Base-by-base conservation (phyloP, 2,797 vertebrate genomes). In the Rousettus madagascariensis region DNA sequence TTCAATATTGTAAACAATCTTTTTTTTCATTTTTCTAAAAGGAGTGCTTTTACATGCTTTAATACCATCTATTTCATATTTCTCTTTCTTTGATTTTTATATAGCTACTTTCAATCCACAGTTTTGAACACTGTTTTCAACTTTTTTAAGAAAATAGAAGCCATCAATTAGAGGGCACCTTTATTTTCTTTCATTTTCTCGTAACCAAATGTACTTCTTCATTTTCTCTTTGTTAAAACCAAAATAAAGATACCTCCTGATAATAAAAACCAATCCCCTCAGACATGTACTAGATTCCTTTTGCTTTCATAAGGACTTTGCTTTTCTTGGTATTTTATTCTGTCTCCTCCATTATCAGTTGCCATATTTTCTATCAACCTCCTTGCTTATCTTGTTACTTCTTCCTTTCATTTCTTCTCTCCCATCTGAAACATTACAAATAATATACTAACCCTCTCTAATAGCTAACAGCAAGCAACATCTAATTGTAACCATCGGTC, bases 151-250 rank as follows among this genome's bases (percentile, higher is more conserved):
- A 82, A 71, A 88, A 78, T 33, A 30, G 43, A 93, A 66, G 16
- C 26, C 2, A 74, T 78, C 2, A 13, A 17, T 26, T 80, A 69
- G 24, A 86, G 43, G 88, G 57, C 9, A 68, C 16, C 20, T 77
- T 77, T n/a, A 88, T 94, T 65, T 82, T 80, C 36, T 78, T 77
- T 72, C 28, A 88, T 95, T 59, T 82, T 80, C 41, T 82, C 69
- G 16, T 46, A 82, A 75, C 3, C 8, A 83, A 78, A 38, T 41
- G 10, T 24, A 75, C 16, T 41, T 84, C 19, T 46, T 75, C 10
- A 30, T 43, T 59, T 49, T 65, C 59, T 88, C 77, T 19, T 13
- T 38, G 4, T 77, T 86, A 74, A 0, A 72, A 72, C 65, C 11
- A 82, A 71, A 90, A 49, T 24, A 87, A 80, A 74, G 7, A 4